Base-by-base conservation (phyloP, 2,797 vertebrate genomes). In the Artibeus jamaicensis region DNA sequence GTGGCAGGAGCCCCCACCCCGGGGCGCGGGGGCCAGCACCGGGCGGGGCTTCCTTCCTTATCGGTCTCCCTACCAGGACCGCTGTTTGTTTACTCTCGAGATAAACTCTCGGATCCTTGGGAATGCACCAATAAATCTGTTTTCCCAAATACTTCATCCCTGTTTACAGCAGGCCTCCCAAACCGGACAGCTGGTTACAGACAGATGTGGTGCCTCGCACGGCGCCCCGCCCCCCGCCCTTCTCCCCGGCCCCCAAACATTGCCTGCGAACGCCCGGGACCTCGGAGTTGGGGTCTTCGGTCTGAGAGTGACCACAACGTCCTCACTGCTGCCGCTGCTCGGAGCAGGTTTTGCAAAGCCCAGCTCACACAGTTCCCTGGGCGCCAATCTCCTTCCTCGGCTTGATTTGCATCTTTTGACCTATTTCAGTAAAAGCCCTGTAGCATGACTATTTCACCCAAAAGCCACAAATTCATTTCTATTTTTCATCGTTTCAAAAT, bases 21-120 rank as follows among this genome's bases (percentile, higher is more conserved):
- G 59, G 83, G 2, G 6, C 1, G 4, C 1, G 53, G 34, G 15
- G 19, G 26, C 93, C 83, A 86, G 59, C 62, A 0, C 0, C 86
- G 89, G 55, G 42, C 88, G 53, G 57, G 0, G 14, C 87, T 42
- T 0, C 93, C n/a, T 67, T 74, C 95, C 96, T 97, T 98, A 98
- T 96, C 97, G 68, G 77, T 37, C 68, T 65, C 88, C 71, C 84
- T 92, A 93, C 39, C 77, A 95, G 42, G 67, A 84, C 93, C 91
- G 96, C 94, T 89, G 92, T 79, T 77, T 95, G 74, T 97, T 89
- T 97, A 93, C 81, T 65, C 92, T 93, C 97, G 77, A 85, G 2
- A 98, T 97, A 96, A 98, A 96, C 93, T 96, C 96, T 44, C 74
- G 93, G 92, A 89, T 97, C 94, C 94, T 96, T 94, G 82, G 97